Evolutionary conservation across 64 coral and sea anemone genomes (phyloP), one percentile per base, ranked within the genome.

Genomic region (Montipora sp.): DNA sequence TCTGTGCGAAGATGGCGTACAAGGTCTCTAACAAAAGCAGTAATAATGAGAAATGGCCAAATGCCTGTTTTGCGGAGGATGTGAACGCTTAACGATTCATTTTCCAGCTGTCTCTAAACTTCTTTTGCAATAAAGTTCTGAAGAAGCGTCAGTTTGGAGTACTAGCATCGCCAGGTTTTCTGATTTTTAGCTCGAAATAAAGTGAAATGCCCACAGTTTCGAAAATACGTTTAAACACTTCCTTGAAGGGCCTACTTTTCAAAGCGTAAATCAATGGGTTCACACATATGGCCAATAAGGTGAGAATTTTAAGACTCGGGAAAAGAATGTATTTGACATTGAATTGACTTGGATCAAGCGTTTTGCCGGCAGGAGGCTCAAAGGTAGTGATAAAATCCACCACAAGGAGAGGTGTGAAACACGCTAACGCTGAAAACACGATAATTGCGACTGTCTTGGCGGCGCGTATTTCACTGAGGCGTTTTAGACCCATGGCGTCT

Each of bases 401-500:
- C 10, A 22, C 61, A 21, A 85, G 45, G 2, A 85, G 45, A 51
- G 82, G 82, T 1, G 82, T n/a, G 46, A 85, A 85, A 47, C 82
- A 85, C 61, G 82, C 61, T 5, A 85, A 72, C 5, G 82, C 63
- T 10, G 82, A 85, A 72, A 85, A 70, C 47, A 85, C 82, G 5
- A n/a, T 72, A 27, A 72, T 12, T 12, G 82, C 19, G 0, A 71
- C 82, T 0, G 82, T 85, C 7, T 71, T 85, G 65, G 82, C 82
- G 63, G 82, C 82, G 82, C 82, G 82, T 65, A 85, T 85, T 85
- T 85, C 82, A 71, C 18, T 85, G 16, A 49, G 45, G n/a, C 82
- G 82, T 71, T 45, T 48, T 50, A 71, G 61, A 23, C 44, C 18
- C 45, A 85, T 18, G 65, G 82, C 63, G 45, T 85, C 82, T 50